Evolutionary conservation across 2,797 vertebrate genomes (phyloP), one percentile per base, ranked within the genome.

Genomic region (Alca torda): DNA sequence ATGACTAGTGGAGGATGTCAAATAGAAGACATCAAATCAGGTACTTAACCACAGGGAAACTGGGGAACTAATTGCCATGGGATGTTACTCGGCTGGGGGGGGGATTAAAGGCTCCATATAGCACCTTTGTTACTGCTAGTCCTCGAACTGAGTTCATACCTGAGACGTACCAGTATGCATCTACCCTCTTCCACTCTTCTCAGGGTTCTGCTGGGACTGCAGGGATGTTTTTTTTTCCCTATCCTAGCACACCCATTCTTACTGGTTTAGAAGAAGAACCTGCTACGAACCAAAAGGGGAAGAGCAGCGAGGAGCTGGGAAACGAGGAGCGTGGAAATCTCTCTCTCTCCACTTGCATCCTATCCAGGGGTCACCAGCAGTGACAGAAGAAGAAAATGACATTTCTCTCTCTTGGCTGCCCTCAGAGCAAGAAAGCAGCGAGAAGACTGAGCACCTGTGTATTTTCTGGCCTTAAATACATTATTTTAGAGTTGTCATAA

Each of bases 161-260:
- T 3, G 30, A n/a, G 69, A 16, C 5, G 16, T 9, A 19, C 28
- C 2, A 11, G 43, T 7, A 11, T 46, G 4, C 1, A 1, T 33
- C 50, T 77, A 33, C 26, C 39, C 35, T 63, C 33, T n/a, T 16
- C 6, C 21, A 9, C 56, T 28, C 37, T 33, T 10, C 24, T 15
- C 51, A 24, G n/a, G 19, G 30, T 37, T 57, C 16, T 20, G 35
- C 80, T 12, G 10, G 30, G 57, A 15, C 7, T 4, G 16, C 26
- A 10, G 31, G 25, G 21, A 21, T 10, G 21, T 33, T 16, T 13
- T 37, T 37, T 46, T 30, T 2, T 33, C 14, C 45, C 45, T 45
- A 33, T 15, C 60, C 54, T 30, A n/a, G 64, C 23, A 15, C 13
- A 51, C 56, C 33, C 8, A 11, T 30, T 39, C 65, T 21, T n/a